A percentile compares a stretch with the other conserved stretches of the same genome.
Conservation (phyloP, 2,888 invertebrate species). For the Campoplex capitator region DNA sequence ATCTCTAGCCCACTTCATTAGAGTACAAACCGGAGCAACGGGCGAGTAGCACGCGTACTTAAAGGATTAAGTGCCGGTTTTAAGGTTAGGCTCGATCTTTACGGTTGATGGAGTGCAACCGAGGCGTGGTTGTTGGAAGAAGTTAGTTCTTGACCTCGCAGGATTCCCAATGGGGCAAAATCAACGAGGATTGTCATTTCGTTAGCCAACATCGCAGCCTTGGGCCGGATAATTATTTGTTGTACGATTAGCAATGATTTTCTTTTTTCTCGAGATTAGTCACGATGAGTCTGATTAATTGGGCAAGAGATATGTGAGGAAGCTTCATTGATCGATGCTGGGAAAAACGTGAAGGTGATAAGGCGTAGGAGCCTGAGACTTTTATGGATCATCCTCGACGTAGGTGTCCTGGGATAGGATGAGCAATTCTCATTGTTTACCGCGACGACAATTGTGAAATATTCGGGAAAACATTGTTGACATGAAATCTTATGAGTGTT, state of each 20-base stretch:
- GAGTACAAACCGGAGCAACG: background rate
- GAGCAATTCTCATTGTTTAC: slow-evolving; percentile 37
- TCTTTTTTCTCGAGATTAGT: background rate
- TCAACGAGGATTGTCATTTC: background rate
- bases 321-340: background rate
- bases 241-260: slow-evolving; percentile 13
- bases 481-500: slow-evolving; percentile 21
- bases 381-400: slow-evolving; percentile 37
- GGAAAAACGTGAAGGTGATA: background rate
- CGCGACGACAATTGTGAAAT: slow-evolving; percentile 44
- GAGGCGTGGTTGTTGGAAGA: background rate
- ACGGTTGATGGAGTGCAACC: background rate
- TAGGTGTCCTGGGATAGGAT: slow-evolving; percentile 53
- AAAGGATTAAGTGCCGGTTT: background rate
- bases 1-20: background rate
- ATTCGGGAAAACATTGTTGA: slow-evolving; percentile 24
- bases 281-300: slow-evolving; percentile 4
- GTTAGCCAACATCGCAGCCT: slow-evolving; percentile 11
- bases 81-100: background rate
- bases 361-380: slow-evolving; percentile 40
- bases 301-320: slow-evolving; percentile 9
- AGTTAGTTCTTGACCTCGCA: background rate
- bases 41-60: background rate
- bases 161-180: background rate
- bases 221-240: slow-evolving; percentile 10